Conservation (phyloP, 2,888 invertebrate genomes). For the Flabesymbios commensalis region DNA sequence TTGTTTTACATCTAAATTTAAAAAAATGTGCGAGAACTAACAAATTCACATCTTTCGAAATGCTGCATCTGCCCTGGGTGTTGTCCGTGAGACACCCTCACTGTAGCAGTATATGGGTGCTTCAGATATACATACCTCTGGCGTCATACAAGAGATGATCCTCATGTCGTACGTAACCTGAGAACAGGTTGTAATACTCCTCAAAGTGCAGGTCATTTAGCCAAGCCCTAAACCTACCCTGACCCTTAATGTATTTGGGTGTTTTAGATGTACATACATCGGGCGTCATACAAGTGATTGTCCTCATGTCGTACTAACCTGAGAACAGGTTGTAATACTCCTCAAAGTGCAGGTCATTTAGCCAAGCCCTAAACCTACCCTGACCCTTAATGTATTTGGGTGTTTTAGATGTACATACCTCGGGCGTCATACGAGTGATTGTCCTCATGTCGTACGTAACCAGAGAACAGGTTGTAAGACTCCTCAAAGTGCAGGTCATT, state of each 20-base stretch:
- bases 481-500: conserved; percentile 92
- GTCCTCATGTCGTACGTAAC: conserved; percentile 98
- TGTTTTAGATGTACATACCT: conserved; percentile 64
- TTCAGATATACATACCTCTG: no score
- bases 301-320: conserved; percentile 95
- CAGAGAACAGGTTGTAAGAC: conserved; percentile 87
- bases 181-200: conserved; percentile 89
- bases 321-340: conserved; percentile 90
- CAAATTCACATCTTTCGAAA: no score
- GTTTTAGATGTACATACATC: conserved; percentile 67
- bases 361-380: no score
- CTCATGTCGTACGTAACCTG: conserved; percentile 97
- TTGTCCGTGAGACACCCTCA: no score
- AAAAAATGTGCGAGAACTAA: no score
- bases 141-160: conserved; percentile 98
- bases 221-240: no score
- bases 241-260: not conserved
- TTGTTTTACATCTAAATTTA: no score
- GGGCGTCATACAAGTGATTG: conserved; percentile 98
- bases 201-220: conserved; percentile 90
- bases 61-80: no score
- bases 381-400: not conserved
- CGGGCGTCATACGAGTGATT: conserved; percentile 98
- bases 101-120: no score
- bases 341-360: conserved; percentile 90